phyloP scores from a whole-genome alignment of 2,113 vertebrate species.

The Trogon surrucura region DNA sequence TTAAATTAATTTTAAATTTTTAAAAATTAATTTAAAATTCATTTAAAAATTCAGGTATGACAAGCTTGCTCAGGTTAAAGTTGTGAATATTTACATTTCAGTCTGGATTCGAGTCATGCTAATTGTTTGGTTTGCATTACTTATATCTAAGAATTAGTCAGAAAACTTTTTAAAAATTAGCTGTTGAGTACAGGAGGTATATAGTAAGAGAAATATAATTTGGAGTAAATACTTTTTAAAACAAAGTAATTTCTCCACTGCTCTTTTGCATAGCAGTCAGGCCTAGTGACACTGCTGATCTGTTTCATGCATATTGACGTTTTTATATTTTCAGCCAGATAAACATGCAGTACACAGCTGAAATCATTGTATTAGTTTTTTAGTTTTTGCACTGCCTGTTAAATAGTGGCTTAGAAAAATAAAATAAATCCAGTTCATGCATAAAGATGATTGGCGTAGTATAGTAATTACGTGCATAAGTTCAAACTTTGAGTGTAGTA shows the following conservation, averaged over 20 bases:
- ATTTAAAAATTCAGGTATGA: neutral
- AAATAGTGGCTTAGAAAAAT: constrained; percentile 52
- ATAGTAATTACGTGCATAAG: neutral
- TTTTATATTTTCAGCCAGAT: constrained; percentile 32
- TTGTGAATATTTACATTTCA: neutral
- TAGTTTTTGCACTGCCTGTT: constrained; percentile 40
- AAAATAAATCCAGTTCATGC: constrained; percentile 54
- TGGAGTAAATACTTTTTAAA: neutral
- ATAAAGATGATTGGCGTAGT: constrained; percentile 43
- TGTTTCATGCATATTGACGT: constrained; percentile 7
- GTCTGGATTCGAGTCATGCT: neutral
- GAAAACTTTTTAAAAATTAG: neutral
- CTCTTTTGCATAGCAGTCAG: constrained; percentile 7
- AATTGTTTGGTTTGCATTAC: neutral
- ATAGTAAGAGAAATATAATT: neutral
- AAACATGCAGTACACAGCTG: constrained; percentile 6
- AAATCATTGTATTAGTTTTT: constrained; percentile 43
- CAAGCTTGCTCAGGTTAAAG: neutral
- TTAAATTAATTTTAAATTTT: neutral
- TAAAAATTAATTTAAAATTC: neutral
- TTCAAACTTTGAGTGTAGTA: neutral
- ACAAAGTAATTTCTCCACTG: neutral
- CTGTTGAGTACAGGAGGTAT: neutral
- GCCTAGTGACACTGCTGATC: neutral
- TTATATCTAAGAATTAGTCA: neutral